Evolutionary conservation across 2,113 vertebrate genomes (phyloP).

Genomic region (Halcyon malimbica): DNA sequence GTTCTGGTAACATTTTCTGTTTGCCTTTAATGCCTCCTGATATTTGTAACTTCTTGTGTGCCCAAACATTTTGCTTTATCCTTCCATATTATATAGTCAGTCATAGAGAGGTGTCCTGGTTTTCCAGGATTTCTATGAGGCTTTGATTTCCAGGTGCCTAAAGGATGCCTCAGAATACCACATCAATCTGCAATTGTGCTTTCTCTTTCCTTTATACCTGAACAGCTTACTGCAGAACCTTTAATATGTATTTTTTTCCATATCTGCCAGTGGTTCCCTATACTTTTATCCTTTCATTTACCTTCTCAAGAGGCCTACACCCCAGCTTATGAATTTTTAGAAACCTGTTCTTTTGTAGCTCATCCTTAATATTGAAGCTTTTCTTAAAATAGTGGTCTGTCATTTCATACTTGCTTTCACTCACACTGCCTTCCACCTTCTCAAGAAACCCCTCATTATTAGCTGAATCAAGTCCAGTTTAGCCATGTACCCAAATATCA

Average conservation of each 20-base stretch:
- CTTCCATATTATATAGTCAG: neutral
- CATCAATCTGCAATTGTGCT: neutral
- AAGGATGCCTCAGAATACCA: neutral
- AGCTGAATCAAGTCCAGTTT: neutral
- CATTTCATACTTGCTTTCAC: neutral
- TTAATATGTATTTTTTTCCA: neutral
- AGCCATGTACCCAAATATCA: neutral
- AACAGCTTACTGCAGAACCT: neutral
- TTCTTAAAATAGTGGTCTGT: neutral
- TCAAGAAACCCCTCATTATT: neutral
- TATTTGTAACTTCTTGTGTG: neutral
- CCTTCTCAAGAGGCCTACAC: neutral
- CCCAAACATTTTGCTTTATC: neutral
- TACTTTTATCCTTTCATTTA: conserved; percentile 13
- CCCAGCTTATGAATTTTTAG: neutral
- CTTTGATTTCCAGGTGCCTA: conserved; percentile 14
- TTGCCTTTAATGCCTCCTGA: neutral
- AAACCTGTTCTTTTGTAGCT: neutral
- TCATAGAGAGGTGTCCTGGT: neutral
- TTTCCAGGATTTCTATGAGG: neutral
- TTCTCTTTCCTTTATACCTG: neutral
- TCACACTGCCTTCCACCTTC: neutral
- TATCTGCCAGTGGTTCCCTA: neutral
- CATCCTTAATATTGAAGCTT: neutral
- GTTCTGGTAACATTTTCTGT: neutral